Conservation (phyloP, 2,797 vertebrate genomes). For the Crax fasciolata region DNA sequence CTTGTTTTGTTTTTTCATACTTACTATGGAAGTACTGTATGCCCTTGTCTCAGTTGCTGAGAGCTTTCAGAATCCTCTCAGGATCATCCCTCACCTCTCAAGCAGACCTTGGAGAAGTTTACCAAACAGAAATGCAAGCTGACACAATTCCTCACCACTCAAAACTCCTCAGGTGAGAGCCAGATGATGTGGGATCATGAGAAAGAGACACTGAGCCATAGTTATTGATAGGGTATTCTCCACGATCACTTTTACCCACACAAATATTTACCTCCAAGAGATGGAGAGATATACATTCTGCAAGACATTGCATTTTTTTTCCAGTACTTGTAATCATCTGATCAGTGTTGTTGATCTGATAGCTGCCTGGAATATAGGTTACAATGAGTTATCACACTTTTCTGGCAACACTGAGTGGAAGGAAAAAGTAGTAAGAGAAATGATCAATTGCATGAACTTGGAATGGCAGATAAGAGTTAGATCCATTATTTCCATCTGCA, state of each 20-base stretch:
- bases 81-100: neutral
- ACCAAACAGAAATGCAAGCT: neutral
- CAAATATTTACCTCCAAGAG: slow-evolving; percentile 46
- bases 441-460: slow-evolving; percentile 24
- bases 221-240: neutral
- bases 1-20: neutral
- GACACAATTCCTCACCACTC: neutral
- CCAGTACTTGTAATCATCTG: neutral
- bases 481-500: slow-evolving; percentile 46
- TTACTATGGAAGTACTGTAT: neutral
- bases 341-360: slow-evolving; percentile 38
- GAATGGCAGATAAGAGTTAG: slow-evolving; percentile 30
- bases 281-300: neutral
- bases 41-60: neutral
- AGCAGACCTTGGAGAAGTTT: neutral
- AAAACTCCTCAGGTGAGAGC: neutral
- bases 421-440: slow-evolving; percentile 28
- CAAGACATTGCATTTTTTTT: neutral
- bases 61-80: neutral
- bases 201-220: neutral
- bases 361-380: slow-evolving; percentile 29
- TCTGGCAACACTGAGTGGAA: slow-evolving; percentile 29
- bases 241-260: neutral
- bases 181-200: neutral
- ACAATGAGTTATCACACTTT: slow-evolving; percentile 42